phyloP scores from a whole-genome alignment of 1,140 invertebrate species.

The Drosophila yakuba region DNA sequence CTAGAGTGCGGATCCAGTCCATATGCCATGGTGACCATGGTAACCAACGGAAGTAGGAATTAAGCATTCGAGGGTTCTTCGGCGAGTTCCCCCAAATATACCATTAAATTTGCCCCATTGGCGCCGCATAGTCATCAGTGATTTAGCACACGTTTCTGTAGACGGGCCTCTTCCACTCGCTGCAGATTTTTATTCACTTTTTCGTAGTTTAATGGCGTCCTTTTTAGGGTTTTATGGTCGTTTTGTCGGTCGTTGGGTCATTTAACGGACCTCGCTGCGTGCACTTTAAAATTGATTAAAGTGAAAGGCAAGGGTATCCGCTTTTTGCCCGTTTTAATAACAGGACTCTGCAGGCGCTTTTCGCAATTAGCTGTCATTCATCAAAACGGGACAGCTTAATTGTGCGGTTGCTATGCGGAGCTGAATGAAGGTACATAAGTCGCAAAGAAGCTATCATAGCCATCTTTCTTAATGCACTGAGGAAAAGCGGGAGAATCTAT shows the following conservation, averaged over 20 bases:
- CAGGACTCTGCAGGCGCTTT: constrained; percentile 63
- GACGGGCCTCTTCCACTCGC: constrained; percentile 44
- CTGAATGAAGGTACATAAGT: constrained; percentile 4
- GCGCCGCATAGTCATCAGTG: constrained; percentile 70
- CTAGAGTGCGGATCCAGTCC: not conserved
- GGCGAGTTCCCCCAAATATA: not conserved
- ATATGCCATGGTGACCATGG: constrained; percentile 53
- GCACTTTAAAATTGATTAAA: constrained; percentile 70
- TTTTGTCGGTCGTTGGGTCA: constrained; percentile 14
- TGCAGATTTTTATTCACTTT: constrained; percentile 28
- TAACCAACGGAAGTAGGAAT: constrained; percentile 66
- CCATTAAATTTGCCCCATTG: constrained; percentile 60
- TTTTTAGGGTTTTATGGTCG: constrained; percentile 61
- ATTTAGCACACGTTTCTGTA: constrained; percentile 66
- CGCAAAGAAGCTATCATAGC: not conserved
- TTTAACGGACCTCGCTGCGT: constrained; percentile 52
- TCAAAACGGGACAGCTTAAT: constrained; percentile 56
- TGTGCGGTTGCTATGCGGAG: constrained; percentile 10
- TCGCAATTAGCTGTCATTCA: constrained; percentile 72
- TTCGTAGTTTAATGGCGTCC: constrained; percentile 65
- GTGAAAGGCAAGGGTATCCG: constrained; percentile 61
- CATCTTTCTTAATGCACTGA: not conserved
- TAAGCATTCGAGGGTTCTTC: constrained; percentile 23
- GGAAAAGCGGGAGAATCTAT: no score
- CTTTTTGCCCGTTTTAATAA: constrained; percentile 50